phyloP scores from a whole-genome alignment of 2,113 vertebrate genomes.

The Chionodraco myersi region DNA sequence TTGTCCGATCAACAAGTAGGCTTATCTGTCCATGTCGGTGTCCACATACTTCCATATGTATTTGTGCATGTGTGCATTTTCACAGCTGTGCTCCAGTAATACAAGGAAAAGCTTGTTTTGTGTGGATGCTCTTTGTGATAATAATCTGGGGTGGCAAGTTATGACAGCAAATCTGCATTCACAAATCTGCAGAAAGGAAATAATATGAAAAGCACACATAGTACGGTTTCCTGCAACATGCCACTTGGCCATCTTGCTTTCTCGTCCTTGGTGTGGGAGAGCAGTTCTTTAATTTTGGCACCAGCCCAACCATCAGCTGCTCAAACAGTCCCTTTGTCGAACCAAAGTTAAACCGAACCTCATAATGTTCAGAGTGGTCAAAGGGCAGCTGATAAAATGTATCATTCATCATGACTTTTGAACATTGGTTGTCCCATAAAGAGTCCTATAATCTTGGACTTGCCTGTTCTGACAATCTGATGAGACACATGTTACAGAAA shows the following conservation, averaged over 20 bases:
- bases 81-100: background rate
- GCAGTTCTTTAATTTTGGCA: background rate
- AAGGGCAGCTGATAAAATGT: background rate
- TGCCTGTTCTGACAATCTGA: background rate
- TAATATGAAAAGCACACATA: background rate
- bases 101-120: background rate
- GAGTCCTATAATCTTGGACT: background rate
- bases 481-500: background rate
- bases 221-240: background rate
- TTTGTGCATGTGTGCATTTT: background rate
- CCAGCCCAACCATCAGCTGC: background rate
- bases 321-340: background rate
- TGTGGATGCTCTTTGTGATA: too few species aligned
- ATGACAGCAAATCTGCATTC: background rate
- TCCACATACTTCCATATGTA: slow-evolving; percentile 2
- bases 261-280: background rate
- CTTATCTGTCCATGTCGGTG: slow-evolving; percentile 2
- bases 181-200: background rate
- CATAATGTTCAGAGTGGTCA: too few species aligned
- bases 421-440: background rate
- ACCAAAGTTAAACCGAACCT: background rate
- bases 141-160: background rate
- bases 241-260: background rate
- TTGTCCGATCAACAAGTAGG: slow-evolving; percentile 22
- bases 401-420: background rate